These are phyloP conservation scores for Falco cherrug DNA, from an alignment of 2,797 vertebrate genomes.

Conservation along the genomic window DNA sequence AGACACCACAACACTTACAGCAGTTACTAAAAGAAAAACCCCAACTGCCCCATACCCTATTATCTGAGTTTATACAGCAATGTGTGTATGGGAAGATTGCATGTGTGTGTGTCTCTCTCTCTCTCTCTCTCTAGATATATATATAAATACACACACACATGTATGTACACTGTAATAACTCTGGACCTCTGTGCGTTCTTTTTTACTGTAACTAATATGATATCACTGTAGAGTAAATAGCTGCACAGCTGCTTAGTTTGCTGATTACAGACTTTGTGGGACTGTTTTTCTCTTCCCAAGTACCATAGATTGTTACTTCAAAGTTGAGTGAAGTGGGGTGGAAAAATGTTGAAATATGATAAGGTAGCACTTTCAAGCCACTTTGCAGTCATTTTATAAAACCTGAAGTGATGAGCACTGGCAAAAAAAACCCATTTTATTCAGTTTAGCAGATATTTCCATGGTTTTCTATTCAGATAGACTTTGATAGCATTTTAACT, in stretches of 20 bases:
- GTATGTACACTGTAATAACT: background rate
- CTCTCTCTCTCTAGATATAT: too few relatives aligned
- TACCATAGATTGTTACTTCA: background rate
- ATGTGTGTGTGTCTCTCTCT: too few relatives aligned
- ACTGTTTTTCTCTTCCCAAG: background rate
- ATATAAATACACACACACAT: too few relatives aligned
- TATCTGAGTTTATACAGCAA: background rate
- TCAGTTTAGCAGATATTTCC: background rate
- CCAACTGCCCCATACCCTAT: accelerated
- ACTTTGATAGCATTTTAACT: background rate
- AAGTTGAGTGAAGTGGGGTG: background rate
- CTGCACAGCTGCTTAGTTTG: background rate
- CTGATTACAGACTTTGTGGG: background rate
- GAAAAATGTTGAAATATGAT: background rate
- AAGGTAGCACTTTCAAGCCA: background rate
- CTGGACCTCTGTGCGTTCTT: background rate
- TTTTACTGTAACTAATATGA: background rate
- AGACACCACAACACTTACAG: background rate
- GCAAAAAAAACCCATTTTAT: background rate
- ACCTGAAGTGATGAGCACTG: background rate
- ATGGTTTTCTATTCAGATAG: background rate
- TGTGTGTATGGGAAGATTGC: background rate
- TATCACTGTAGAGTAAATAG: background rate
- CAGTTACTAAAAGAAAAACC: background rate
- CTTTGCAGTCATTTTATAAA: background rate